These are phyloP conservation scores for Falcaria lacertinaria DNA, from an alignment of 2,888 invertebrate genomes.

Conservation along the genomic window DNA sequence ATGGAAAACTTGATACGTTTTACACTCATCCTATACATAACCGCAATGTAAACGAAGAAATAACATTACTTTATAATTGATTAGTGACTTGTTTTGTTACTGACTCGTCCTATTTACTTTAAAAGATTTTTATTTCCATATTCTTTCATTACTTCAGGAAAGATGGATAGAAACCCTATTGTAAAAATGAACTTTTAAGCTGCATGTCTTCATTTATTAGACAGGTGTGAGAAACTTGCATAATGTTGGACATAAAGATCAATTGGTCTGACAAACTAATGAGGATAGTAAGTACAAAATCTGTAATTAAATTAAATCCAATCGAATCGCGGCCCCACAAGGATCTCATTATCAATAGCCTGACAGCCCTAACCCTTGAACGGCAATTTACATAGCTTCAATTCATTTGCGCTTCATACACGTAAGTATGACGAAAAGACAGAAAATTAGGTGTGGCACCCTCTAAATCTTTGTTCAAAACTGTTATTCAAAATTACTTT, in stretches of 20 bases:
- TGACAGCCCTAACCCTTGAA: conserved; percentile 27
- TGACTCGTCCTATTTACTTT: too few relatives aligned
- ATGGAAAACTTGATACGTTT: neutral
- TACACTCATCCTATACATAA: neutral
- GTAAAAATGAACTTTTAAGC: too few relatives aligned
- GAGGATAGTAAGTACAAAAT: conserved; percentile 48
- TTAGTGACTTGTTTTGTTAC: neutral
- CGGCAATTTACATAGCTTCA: conserved; percentile 15
- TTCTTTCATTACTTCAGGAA: too few relatives aligned
- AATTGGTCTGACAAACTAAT: conserved; percentile 43
- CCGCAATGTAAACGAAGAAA: neutral
- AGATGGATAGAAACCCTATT: too few relatives aligned
- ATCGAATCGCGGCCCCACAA: conserved; percentile 28
- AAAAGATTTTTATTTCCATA: too few relatives aligned
- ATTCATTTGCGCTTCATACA: conserved; percentile 6
- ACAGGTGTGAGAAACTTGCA: conserved; percentile 12
- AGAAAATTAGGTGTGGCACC: neutral
- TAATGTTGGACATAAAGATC: conserved; percentile 30
- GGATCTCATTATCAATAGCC: conserved; percentile 34
- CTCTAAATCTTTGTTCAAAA: too few relatives aligned
- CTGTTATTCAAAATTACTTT: neutral
- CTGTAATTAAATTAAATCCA: conserved; percentile 51
- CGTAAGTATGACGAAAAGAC: neutral
- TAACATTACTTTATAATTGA: too few relatives aligned
- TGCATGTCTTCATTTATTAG: too few relatives aligned